phyloP scores from a whole-genome alignment of 2,113 vertebrate genomes.

The Pseudolaguvia tuberculata region DNA sequence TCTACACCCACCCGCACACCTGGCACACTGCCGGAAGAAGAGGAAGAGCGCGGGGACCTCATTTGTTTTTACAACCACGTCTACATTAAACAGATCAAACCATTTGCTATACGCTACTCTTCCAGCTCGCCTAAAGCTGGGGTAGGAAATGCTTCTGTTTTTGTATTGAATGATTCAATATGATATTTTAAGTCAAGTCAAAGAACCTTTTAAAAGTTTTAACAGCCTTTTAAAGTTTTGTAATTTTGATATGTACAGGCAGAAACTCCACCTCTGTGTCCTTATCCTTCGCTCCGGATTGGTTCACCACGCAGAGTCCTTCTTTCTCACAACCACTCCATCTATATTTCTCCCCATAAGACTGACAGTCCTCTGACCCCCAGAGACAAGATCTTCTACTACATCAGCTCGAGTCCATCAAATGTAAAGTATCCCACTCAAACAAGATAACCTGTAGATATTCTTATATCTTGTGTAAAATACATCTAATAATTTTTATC shows the following conservation, averaged over 20 bases:
- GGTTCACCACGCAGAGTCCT: conserved; percentile 83
- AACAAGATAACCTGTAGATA: neutral
- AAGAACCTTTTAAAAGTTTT: neutral
- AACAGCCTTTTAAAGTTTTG: neutral
- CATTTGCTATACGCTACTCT: conserved; percentile 84
- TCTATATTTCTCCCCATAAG: conserved; percentile 89
- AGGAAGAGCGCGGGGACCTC: conserved; percentile 86
- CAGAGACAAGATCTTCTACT: conserved; percentile 85
- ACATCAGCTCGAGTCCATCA: conserved; percentile 86
- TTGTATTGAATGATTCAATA: neutral
- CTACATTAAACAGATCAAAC: conserved; percentile 84
- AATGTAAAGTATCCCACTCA: conserved; percentile 69
- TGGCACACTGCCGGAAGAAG: conserved; percentile 62
- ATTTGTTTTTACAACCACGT: conserved; percentile 92
- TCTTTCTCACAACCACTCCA: conserved; percentile 81
- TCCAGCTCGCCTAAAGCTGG: conserved; percentile 53
- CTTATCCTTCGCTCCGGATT: conserved; percentile 76
- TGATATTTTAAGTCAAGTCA: too few relatives aligned
- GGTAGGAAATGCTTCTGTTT: conserved; percentile 44
- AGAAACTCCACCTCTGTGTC: conserved; percentile 79
- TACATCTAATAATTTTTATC: too few relatives aligned
- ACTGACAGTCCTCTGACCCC: conserved; percentile 66
- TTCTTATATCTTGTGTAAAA: neutral
- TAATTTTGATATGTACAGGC: conserved; percentile 53
- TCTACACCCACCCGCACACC: conserved; percentile 72